Conservation (phyloP, 92 coral and sea anemone species). For the Heteractis magnifica region DNA sequence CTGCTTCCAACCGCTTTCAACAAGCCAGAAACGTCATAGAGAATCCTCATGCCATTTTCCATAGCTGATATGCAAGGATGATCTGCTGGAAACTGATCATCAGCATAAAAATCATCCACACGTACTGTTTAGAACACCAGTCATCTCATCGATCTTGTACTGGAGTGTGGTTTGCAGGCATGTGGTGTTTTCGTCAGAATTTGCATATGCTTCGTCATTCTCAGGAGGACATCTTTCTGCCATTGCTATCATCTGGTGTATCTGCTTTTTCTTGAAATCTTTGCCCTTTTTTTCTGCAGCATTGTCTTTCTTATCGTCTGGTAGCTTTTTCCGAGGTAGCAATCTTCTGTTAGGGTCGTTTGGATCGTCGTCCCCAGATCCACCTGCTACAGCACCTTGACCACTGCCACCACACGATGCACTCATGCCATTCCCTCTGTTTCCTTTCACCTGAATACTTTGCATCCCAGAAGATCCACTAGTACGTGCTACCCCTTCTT, state of each 20-base stretch:
- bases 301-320: not conserved
- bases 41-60: conserved; percentile 36
- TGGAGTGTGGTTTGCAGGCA: conserved; percentile 6
- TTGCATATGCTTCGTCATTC: not conserved
- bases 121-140: conserved; percentile 1
- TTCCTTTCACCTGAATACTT: not conserved
- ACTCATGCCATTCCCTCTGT: not conserved
- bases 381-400: not conserved
- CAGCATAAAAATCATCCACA: conserved; percentile 4
- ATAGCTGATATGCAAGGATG: conserved; percentile 21
- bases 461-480: not conserved
- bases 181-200: not conserved
- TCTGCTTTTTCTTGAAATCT: not conserved
- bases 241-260: not conserved
- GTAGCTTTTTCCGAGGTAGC: not conserved
- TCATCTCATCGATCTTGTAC: conserved; percentile 24
- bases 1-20: conserved; percentile 13
- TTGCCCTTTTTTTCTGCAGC: not conserved
- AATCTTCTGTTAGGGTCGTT: not conserved
- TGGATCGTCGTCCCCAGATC: conserved; percentile 1
- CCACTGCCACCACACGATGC: not conserved
- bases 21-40: conserved; percentile 31
- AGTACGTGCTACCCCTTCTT: not conserved
- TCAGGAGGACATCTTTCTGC: not conserved
- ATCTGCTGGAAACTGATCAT: not conserved